These are phyloP conservation scores for Rhizomys pruinosus DNA, from an alignment of 2,113 vertebrate species.

Conservation along the genomic window DNA sequence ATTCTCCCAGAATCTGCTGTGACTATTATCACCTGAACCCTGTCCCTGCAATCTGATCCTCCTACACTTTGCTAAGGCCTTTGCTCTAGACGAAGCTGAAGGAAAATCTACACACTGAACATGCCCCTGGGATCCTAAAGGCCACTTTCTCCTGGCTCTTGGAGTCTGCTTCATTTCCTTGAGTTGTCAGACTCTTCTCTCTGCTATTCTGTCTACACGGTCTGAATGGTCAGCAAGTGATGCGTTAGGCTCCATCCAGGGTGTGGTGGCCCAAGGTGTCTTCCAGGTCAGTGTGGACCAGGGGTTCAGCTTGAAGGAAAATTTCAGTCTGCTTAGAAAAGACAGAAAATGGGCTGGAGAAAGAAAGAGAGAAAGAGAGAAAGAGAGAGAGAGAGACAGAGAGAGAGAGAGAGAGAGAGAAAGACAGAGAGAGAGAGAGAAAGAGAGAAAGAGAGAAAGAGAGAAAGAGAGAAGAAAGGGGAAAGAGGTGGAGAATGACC, in stretches of 20 bases:
- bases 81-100: background rate
- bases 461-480: no score
- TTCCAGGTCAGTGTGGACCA: background rate
- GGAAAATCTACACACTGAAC: background rate
- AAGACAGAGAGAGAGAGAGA: no score
- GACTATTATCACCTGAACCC: background rate
- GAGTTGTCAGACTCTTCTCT: background rate
- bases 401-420: no score
- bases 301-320: background rate
- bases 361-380: no score
- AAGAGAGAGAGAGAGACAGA: no score
- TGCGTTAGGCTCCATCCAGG: no score
- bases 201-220: background rate
- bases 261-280: background rate
- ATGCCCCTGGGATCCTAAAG: background rate
- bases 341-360: background rate
- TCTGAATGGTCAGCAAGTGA: background rate
- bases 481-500: background rate
- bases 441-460: no score
- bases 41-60: background rate
- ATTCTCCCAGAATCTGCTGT: background rate
- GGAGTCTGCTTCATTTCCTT: background rate
- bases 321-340: background rate
- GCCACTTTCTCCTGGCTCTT: background rate
- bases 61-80: no score